These are phyloP conservation scores for Leptestheria dahalacensis DNA, from an alignment of 1,140 invertebrate genomes.

Conservation along the genomic window DNA sequence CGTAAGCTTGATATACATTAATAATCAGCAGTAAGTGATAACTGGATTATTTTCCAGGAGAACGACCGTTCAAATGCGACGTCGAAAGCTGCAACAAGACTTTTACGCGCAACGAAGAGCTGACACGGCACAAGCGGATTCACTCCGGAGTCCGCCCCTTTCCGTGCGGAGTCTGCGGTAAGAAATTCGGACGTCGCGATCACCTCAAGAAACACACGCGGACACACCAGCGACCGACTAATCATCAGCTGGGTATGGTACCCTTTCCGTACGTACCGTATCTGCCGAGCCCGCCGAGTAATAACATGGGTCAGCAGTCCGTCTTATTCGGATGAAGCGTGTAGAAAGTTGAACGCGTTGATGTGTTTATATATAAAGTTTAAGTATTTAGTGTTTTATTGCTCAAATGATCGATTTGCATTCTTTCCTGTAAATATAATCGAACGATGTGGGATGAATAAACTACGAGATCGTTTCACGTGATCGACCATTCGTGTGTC, in stretches of 20 bases:
- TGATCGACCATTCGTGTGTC: not conserved
- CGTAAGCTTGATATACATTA: too few relatives aligned
- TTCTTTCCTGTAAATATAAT: not conserved
- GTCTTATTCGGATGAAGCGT: not conserved
- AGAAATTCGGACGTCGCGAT: conserved; percentile 77
- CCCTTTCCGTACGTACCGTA: not conserved
- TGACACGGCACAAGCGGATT: conserved; percentile 78
- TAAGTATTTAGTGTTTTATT: not conserved
- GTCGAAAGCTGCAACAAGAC: conserved; percentile 66
- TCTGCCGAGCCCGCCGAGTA: not conserved
- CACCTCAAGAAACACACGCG: conserved; percentile 67
- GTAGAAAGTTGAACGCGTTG: not conserved
- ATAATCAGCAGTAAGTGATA: too few relatives aligned
- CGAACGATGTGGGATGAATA: not conserved
- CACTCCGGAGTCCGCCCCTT: conserved; percentile 70
- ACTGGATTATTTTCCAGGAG: conserved; percentile 52
- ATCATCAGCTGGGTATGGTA: not conserved
- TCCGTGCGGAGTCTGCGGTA: conserved; percentile 59
- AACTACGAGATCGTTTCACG: not conserved
- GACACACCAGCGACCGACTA: conserved; percentile 38
- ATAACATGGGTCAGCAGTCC: not conserved
- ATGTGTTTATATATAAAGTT: not conserved
- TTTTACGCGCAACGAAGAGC: conserved; percentile 83
- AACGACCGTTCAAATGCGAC: conserved; percentile 73
- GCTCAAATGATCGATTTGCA: not conserved